A percentile compares a stretch with the other conserved stretches of the same genome.
phyloP scores from a whole-genome alignment of 1,140 invertebrate species.

The Ceratoteleas bidentatus region DNA sequence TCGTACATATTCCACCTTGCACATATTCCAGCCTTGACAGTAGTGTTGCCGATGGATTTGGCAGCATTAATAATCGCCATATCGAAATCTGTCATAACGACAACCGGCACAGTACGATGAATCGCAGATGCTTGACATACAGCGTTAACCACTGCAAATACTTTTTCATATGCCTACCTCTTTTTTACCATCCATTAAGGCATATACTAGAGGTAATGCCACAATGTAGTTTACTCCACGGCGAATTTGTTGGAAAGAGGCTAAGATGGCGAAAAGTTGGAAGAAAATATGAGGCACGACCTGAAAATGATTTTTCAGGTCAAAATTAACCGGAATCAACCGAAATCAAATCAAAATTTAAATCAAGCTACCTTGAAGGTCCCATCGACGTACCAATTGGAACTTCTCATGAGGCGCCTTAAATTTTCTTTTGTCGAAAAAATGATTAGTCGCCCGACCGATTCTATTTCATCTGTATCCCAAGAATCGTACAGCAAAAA shows the following conservation, averaged over 20 bases:
- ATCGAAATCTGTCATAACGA: constrained; percentile 12
- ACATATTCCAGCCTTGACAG: neutral
- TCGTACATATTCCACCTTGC: neutral
- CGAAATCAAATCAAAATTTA: no score
- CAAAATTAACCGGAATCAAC: no score
- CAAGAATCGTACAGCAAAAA: neutral
- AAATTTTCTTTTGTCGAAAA: no score
- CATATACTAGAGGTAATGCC: no score
- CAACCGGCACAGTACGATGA: neutral
- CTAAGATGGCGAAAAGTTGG: no score
- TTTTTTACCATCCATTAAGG: constrained; percentile 3
- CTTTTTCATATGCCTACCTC: neutral
- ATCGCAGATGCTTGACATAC: neutral
- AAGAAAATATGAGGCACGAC: no score
- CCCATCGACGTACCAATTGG: no score
- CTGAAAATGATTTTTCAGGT: no score
- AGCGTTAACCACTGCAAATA: neutral
- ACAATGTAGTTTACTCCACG: no score
- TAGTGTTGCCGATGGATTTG: neutral
- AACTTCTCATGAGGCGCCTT: no score
- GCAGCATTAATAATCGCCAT: constrained; percentile 1
- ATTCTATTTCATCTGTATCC: neutral
- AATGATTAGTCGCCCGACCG: neutral
- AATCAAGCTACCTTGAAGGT: no score
- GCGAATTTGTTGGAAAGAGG: no score